phyloP scores from a whole-genome alignment of 2,797 vertebrate species.

The Enteromius afrohamiltoni region DNA sequence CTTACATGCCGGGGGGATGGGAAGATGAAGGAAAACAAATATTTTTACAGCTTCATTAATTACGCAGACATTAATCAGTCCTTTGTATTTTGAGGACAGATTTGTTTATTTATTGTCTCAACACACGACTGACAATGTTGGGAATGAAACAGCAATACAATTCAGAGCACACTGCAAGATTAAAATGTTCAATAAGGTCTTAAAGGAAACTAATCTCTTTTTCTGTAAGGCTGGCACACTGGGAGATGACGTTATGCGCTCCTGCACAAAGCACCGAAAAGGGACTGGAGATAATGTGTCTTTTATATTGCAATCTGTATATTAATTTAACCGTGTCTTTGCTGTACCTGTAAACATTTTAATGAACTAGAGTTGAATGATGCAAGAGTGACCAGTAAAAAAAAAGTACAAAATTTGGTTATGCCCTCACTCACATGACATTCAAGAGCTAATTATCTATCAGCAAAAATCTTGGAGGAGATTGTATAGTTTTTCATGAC shows the following conservation, averaged over 20 bases:
- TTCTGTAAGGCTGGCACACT: slow-evolving; percentile 41
- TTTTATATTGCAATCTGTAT: slow-evolving; percentile 22
- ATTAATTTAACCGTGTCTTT: slow-evolving; percentile 32
- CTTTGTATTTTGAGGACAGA: slow-evolving; percentile 30
- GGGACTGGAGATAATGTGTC: slow-evolving; percentile 36
- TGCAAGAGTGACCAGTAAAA: not conserved
- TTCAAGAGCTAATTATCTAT: slow-evolving; percentile 33
- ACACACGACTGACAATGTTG: slow-evolving; percentile 67
- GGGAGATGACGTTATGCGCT: slow-evolving; percentile 37
- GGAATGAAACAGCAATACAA: slow-evolving; percentile 60
- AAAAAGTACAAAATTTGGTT: not conserved
- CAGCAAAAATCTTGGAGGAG: slow-evolving; percentile 12
- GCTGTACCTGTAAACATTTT: slow-evolving; percentile 30
- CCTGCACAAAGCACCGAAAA: slow-evolving; percentile 37
- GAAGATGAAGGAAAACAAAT: not conserved
- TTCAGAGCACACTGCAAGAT: slow-evolving; percentile 44
- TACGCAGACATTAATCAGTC: slow-evolving; percentile 10
- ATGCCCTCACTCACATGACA: not conserved
- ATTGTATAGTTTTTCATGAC: slow-evolving; percentile 50
- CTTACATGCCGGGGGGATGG: not conserved
- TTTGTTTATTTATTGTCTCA: slow-evolving; percentile 35
- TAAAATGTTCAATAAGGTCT: slow-evolving; percentile 56
- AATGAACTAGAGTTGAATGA: not conserved
- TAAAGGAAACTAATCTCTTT: slow-evolving; percentile 57
- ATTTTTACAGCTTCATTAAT: slow-evolving; percentile 28